Evolutionary conservation across 2,797 vertebrate genomes (phyloP), one percentile per base, ranked within the genome.

Genomic region (Mionectes olivaceus): DNA sequence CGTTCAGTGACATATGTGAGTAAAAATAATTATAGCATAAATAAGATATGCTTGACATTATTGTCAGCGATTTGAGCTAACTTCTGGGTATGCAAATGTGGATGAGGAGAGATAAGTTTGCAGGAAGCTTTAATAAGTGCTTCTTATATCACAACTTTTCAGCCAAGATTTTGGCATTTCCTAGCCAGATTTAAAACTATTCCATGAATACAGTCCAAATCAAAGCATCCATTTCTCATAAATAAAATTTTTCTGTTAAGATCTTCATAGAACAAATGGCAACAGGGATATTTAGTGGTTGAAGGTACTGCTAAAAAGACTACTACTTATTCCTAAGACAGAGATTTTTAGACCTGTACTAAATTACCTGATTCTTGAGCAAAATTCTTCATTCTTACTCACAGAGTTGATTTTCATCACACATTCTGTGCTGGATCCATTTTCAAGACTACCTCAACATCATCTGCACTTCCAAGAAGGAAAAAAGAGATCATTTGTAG

Each of bases 1-100:
- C 27, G 47, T 61, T 94, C 64, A 25, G 56, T 56, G 67, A 80
- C 85, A 84, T 73, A 88, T 23, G 69, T 19, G 59, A 94, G 44
- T 73, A 82, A 91, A 47, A 95, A 87, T 92, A 93, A 95, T 82
- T 90, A 52, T 50, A 79, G 64, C 37, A 32, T 70, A 90, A 96
- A 86, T 76, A 81, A 89, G 69, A 89, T 32, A 39, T 11, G 49
- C 50, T 81, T 75, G 83, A 83, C 74, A 68, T 80, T 83, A 61
- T 44, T 70, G 52, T 74, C 87, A 82, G 44, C 60, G 83, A 71
- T 91, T 83, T 65, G 59, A 91, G 63, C 50, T 67, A 86, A 86
- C 79, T 68, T 60, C 85, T 93, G 53, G 28, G 27, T 39, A 46
- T 25, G 59, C 70, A 91, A 81, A 75, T 7, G 10, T 8, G n/a